Evolutionary conservation across 2,888 invertebrate genomes (phyloP).

Genomic region (Gryllus longicercus): DNA sequence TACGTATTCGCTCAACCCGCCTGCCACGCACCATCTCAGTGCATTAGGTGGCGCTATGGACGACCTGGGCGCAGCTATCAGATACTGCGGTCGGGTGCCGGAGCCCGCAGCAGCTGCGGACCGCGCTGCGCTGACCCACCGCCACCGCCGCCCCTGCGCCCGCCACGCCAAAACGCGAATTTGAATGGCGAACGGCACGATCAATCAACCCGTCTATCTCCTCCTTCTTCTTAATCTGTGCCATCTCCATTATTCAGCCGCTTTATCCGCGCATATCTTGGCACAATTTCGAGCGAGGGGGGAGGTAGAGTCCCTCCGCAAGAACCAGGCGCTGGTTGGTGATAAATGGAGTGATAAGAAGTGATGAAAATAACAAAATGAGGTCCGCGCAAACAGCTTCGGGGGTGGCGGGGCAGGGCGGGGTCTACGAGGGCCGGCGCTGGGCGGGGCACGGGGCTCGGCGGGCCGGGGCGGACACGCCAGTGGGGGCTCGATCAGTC

Average conservation of each 20-base stretch:
- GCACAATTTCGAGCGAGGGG: neutral
- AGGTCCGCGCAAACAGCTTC: slow-evolving; percentile 10
- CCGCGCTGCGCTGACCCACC: neutral
- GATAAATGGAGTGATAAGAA: slow-evolving; percentile 17
- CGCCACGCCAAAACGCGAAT: neutral
- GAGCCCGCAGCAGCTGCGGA: neutral
- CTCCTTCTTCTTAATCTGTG: slow-evolving; percentile 17
- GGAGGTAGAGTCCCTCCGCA: neutral
- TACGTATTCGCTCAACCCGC: too few relatives aligned
- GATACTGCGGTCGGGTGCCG: neutral
- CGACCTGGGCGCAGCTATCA: too few relatives aligned
- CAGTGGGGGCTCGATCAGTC: neutral
- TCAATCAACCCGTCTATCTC: slow-evolving; percentile 17
- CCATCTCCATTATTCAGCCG: slow-evolving; percentile 17
- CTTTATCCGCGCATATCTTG: neutral
- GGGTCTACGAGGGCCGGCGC: neutral
- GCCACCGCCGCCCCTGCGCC: neutral
- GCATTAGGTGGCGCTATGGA: too few relatives aligned
- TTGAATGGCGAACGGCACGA: slow-evolving; percentile 10
- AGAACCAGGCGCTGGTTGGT: neutral
- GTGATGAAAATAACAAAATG: slow-evolving; percentile 17
- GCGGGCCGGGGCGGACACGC: neutral
- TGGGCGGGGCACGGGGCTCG: neutral
- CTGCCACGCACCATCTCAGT: too few relatives aligned
- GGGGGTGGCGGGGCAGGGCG: neutral